Conservation (phyloP, 2,113 vertebrate species). For the Scophthalmus maximus region DNA sequence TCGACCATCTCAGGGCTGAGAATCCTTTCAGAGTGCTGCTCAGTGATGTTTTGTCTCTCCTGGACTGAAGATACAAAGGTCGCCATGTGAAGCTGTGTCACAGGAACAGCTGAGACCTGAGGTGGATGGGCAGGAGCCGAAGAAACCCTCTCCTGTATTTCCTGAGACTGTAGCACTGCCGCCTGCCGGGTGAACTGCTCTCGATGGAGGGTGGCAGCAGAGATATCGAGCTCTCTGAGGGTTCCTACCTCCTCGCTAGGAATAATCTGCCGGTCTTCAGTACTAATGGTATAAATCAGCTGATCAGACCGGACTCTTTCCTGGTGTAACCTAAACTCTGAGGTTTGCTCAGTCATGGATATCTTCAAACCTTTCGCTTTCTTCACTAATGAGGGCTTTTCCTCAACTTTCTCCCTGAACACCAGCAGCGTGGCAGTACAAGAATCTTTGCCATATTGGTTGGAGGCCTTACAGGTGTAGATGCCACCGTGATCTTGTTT, state of each 20-base stretch:
- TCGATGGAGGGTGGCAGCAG: constrained; percentile 71
- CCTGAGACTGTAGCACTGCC: constrained; percentile 76
- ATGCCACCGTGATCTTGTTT: constrained; percentile 82
- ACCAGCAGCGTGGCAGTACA: constrained; percentile 86
- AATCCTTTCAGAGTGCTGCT: constrained; percentile 80
- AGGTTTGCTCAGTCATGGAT: constrained; percentile 65
- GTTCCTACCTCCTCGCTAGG: constrained; percentile 75
- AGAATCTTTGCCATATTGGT: constrained; percentile 80
- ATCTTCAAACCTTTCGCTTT: constrained; percentile 70
- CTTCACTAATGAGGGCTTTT: constrained; percentile 55
- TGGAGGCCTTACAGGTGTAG: constrained; percentile 86
- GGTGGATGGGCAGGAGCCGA: constrained; percentile 45
- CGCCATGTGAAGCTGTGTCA: constrained; percentile 65
- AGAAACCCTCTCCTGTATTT: constrained; percentile 72
- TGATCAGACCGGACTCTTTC: constrained; percentile 66
- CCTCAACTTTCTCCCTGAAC: constrained; percentile 55
- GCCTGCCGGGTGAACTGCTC: constrained; percentile 77
- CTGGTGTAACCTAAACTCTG: constrained; percentile 67
- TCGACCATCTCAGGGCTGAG: constrained; percentile 75
- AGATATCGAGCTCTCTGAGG: constrained; percentile 68
- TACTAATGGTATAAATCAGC: constrained; percentile 80
- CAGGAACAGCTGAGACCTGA: constrained; percentile 55
- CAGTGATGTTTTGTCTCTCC: constrained; percentile 77
- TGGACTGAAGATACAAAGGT: constrained; percentile 77
- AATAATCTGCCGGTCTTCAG: constrained; percentile 74